Percentiles rank a stretch among this genome's conserved stretches.
Conservation (phyloP, 2,888 invertebrate species). For the Drosophila kambysellisi region DNA sequence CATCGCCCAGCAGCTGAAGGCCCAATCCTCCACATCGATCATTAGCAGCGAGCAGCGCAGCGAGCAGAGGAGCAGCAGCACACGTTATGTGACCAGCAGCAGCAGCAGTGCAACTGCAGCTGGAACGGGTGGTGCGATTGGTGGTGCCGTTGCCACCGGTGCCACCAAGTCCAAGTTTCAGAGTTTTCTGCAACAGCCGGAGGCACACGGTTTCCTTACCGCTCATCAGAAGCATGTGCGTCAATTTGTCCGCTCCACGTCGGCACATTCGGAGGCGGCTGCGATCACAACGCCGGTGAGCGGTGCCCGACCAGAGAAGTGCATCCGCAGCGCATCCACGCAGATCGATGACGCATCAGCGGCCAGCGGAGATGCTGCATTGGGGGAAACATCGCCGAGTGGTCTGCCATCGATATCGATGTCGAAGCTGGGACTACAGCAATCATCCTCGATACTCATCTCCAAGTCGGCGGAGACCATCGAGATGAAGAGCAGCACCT, state of each 20-base stretch:
- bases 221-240: slow-evolving; percentile 85
- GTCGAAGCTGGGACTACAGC: slow-evolving; percentile 83
- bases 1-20: slow-evolving; percentile 86
- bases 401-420: slow-evolving; percentile 62
- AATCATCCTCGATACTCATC: slow-evolving; percentile 84
- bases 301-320: slow-evolving; percentile 81
- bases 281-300: slow-evolving; percentile 60
- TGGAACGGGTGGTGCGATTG: not conserved
- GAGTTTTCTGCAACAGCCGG: slow-evolving; percentile 85
- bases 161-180: slow-evolving; percentile 83
- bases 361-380: slow-evolving; percentile 38
- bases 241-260: slow-evolving; percentile 85
- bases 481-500: slow-evolving; percentile 83
- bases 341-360: slow-evolving; percentile 83
- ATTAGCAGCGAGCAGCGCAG: slow-evolving; percentile 81
- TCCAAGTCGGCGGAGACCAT: slow-evolving; percentile 85
- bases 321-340: slow-evolving; percentile 84
- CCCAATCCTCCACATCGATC: slow-evolving; percentile 84
- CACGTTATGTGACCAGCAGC: slow-evolving; percentile 70
- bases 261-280: slow-evolving; percentile 84
- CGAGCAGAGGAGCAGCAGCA: slow-evolving; percentile 75
- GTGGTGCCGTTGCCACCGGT: not conserved
- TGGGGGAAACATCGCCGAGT: slow-evolving; percentile 32
- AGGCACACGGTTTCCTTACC: slow-evolving; percentile 82
- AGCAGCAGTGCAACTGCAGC: slow-evolving; percentile 9